Conservation (phyloP, 2,113 vertebrate genomes). For the Chinchilla lanigera region DNA sequence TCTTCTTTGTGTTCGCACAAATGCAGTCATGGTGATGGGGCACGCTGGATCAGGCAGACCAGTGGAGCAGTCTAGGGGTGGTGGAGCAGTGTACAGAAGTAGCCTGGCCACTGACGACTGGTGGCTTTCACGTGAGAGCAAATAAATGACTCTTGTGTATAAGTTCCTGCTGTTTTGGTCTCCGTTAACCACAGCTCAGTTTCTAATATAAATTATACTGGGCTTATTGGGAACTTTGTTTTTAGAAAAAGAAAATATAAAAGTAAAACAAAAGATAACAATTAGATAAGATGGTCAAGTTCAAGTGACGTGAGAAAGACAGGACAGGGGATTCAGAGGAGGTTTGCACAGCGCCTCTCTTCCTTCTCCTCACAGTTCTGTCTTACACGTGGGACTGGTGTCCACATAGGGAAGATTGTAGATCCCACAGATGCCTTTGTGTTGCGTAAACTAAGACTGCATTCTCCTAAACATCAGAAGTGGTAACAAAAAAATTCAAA, state of each 20-base stretch:
- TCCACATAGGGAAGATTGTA: background rate
- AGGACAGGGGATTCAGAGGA: background rate
- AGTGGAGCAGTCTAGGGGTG: background rate
- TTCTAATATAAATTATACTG: background rate
- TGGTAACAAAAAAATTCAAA: background rate
- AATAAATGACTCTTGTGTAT: background rate
- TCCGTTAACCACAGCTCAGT: background rate
- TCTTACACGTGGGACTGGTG: background rate
- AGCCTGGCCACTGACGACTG: accelerated
- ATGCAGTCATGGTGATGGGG: background rate
- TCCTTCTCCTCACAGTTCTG: background rate
- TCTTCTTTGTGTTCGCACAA: background rate
- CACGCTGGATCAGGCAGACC: background rate
- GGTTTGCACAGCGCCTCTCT: background rate
- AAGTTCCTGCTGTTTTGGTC: background rate
- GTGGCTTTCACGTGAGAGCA: background rate
- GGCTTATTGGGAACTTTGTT: background rate
- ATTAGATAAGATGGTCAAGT: background rate
- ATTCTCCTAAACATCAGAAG: background rate
- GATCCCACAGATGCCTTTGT: background rate
- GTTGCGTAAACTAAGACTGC: background rate
- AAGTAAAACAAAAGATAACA: background rate
- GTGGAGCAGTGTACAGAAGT: background rate
- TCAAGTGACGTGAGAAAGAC: background rate
- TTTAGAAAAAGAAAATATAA: background rate